Evolutionary conservation across 2,797 vertebrate genomes (phyloP).

Genomic region (Propithecus deckenii): DNA sequence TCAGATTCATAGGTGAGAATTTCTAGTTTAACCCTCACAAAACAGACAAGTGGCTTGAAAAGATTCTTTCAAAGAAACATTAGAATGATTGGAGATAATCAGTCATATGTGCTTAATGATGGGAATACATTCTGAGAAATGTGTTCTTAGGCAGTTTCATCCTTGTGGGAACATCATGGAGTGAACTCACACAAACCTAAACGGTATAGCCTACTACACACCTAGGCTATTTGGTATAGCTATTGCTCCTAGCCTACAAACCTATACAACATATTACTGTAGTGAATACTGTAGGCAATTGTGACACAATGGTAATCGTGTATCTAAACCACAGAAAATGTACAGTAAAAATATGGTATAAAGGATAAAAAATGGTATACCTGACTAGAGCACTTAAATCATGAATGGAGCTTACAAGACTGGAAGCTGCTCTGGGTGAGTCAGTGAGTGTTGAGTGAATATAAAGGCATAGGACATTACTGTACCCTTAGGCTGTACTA

Average conservation of each 20-base stretch:
- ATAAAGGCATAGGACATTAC: too few species aligned
- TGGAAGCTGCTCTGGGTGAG: too few species aligned
- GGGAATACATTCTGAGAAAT: not conserved
- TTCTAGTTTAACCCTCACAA: not conserved
- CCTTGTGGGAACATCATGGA: not conserved
- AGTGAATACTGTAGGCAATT: not conserved
- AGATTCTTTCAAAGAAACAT: not conserved
- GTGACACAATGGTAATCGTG: not conserved
- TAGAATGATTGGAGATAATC: not conserved
- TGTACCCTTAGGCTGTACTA: too few species aligned
- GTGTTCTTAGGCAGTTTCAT: not conserved
- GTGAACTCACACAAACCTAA: not conserved
- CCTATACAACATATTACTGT: not conserved
- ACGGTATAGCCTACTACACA: not conserved
- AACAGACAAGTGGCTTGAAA: not conserved
- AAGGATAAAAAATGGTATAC: not conserved
- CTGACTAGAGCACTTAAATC: too few species aligned
- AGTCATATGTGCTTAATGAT: not conserved
- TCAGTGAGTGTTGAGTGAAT: too few species aligned
- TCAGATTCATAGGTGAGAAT: not conserved
- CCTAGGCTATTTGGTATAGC: not conserved
- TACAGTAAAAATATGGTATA: not conserved
- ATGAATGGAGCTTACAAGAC: too few species aligned
- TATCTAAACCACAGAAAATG: not conserved
- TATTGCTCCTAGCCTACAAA: not conserved